Evolutionary conservation across 2,888 invertebrate species (phyloP).

Genomic region (Trichogramma evanescens): DNA sequence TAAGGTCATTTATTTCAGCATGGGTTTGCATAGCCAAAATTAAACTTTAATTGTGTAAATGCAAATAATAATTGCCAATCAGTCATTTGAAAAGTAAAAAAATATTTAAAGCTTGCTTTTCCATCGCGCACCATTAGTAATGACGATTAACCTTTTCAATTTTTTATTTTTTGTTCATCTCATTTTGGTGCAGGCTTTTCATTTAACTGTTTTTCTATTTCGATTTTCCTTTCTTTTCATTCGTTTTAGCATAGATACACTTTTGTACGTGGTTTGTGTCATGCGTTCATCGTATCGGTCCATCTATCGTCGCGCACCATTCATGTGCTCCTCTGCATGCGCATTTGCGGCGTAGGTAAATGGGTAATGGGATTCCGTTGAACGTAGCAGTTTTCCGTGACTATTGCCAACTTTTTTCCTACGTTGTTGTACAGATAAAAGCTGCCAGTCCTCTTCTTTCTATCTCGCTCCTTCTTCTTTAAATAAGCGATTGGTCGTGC

Average conservation of each 20-base stretch:
- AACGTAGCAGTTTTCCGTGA: neutral
- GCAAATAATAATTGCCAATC: too few species aligned
- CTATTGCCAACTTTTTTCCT: conserved; percentile 9
- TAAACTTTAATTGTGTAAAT: too few species aligned
- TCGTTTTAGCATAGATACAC: neutral
- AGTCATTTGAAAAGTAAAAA: too few species aligned
- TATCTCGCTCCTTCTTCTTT: conserved; percentile 1
- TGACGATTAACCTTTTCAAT: too few species aligned
- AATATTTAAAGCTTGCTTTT: too few species aligned
- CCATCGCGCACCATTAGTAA: too few species aligned
- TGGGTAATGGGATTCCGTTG: conserved; percentile 12
- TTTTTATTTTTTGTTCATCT: too few species aligned
- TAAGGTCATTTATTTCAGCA: too few species aligned
- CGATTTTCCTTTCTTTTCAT: too few species aligned
- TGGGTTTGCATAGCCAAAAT: too few species aligned
- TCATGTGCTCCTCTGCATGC: neutral
- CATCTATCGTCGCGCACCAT: neutral
- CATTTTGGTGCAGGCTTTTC: too few species aligned
- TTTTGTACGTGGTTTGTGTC: neutral
- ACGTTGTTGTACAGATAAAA: neutral
- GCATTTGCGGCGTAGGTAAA: conserved; percentile 5
- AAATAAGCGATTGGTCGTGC: conserved; percentile 7
- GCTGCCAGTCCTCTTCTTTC: neutral
- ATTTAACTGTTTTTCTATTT: too few species aligned
- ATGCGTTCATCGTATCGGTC: neutral